Evolutionary conservation across 2,888 invertebrate species (phyloP), one percentile per base, ranked within the genome.

Genomic region (Zygothrica quintamaculata): DNA sequence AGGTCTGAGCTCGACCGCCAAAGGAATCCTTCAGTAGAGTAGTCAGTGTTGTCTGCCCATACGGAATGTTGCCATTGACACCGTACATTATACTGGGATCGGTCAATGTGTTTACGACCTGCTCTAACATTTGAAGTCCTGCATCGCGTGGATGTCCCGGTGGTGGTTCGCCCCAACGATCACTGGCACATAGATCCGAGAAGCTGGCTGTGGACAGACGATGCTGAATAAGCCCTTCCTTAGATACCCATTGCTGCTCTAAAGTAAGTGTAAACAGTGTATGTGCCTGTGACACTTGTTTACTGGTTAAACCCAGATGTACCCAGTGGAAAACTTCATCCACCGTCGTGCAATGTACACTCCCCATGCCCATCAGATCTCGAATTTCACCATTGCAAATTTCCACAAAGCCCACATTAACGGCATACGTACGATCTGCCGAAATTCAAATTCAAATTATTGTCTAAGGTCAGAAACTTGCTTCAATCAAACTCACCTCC

Each of bases 371-470:
- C 90, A 94, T 66, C 88, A 93, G 43, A 93, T 94, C 78, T 93
- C 92, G 36, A 93, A 93, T 92, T 90, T 93, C 93, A 71, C 94
- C 95, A 47, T 94, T 94, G 40, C 93, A 93, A 43, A 95, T 94
- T 90, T 95, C 95, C 81, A 95, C 94, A 93, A 95, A 95, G 37
- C 94, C 94, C 65, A 95, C 93, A 80, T 94, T 94, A 2, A 95
- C 90, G 40, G 93, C 92, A 82, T 93, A 94, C 58, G 93, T 94
- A 71, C 94, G 92, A 68, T 94, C 94, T 48, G 43, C 0, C 47
- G 48, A 3, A 9, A 0, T n/a, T n/a, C n/a, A 5, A 6, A 9
- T 1, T 3, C 2, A n/a, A 12, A 18, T 0, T 1, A 13, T 36
- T 36, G 36, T 12, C n/a, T 3, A 31, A 31, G n/a, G 31, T 29